Evolutionary conservation across 2,797 vertebrate genomes (phyloP).

Genomic region (Sternotherus odoratus): DNA sequence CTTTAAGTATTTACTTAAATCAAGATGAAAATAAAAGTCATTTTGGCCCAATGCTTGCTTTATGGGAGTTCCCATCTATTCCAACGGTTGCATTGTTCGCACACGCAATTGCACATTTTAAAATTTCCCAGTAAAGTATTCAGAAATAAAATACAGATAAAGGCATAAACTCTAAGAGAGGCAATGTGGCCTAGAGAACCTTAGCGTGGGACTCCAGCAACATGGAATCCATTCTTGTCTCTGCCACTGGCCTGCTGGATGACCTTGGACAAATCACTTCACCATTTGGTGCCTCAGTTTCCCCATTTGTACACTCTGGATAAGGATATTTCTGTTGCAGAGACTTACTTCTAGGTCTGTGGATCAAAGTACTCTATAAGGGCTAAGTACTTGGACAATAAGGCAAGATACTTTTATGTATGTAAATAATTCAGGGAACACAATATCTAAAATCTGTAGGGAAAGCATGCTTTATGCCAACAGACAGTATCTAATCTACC

Average conservation of each 20-base stretch:
- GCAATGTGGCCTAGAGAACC: not conserved
- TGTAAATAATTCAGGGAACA: too few relatives aligned
- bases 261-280: not conserved
- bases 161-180: not conserved
- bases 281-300: not conserved
- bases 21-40: not conserved
- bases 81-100: not conserved
- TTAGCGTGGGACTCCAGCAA: not conserved
- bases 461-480: not conserved
- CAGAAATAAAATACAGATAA: not conserved
- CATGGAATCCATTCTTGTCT: not conserved
- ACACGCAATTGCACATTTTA: not conserved
- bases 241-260: not conserved
- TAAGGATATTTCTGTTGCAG: not conserved
- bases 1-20: not conserved
- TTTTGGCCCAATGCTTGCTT: not conserved
- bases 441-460: not conserved
- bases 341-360: not conserved
- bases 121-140: rapidly evolving
- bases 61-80: not conserved
- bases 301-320: not conserved
- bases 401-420: not conserved
- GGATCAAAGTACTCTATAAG: not conserved
- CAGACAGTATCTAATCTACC: rapidly evolving
- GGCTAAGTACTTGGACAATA: not conserved